Base-by-base conservation (phyloP, 2,113 vertebrate species). In the Tachysurus vachellii region DNA sequence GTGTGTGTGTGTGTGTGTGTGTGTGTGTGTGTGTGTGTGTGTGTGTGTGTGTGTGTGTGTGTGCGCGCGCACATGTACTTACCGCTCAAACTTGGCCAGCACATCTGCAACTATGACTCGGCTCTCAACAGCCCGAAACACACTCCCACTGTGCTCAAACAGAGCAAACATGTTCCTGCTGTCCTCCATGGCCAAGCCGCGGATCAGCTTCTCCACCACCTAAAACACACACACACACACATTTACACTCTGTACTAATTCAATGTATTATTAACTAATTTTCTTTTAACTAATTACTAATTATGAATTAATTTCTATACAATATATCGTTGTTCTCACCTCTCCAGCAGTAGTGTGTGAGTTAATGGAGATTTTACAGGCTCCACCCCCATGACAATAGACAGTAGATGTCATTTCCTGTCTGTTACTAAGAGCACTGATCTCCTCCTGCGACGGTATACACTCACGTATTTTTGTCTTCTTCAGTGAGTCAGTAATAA, bases 151-250 rank as follows among this genome's bases (percentile, higher is more conserved):
- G 94, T 98, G 96, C 88, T 99, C 98, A 85, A 99, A 99, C 92
- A 99, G 93, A 86, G 98, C 97, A 85, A 99, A 99, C 96, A 99
- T 97, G 93, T 99, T 99, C 93, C 98, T 97, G 94, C 98, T 99
- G 59, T 99, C 97, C 93, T 99, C 98, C 98, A 99, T 99, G 86
- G 97, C 98, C 82, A 99, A 94, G 76, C 98, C 98, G 36, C 98
- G 93, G 93, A 99, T 98, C 92, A 99, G 92, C 93, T 99, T 99
- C 94, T 99, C 98, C 89, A 99, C 98, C 64, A 90, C 89, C 89
- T 88, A 53, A 36, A 36, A 86, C 73, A 80, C 47, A 83, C 31
- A 82, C 47, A 80, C n/a, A 62, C 23, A 16, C 61, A 31, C 12
- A 56, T 5, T 12, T 9, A 70, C 36, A 71, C 28, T 47, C 47